Base-by-base conservation (phyloP, 2,797 vertebrate genomes). In the Thaleichthys pacificus region DNA sequence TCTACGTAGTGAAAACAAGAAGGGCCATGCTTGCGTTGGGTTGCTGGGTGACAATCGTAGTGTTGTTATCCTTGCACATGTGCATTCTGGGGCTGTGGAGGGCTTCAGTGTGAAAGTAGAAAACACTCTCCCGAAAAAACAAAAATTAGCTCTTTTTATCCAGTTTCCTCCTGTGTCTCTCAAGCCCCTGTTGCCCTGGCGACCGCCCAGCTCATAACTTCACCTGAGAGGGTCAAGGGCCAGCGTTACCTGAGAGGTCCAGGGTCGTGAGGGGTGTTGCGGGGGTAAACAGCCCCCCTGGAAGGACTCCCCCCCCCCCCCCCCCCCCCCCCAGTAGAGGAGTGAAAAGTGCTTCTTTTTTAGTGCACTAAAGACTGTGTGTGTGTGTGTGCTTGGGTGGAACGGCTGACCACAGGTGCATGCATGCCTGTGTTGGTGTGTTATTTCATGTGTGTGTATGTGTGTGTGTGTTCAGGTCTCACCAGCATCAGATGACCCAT, bases 11-110 rank as follows among this genome's bases (percentile, higher is more conserved):
- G 73, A 82, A 85, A 81, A 63, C 61, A 21, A 79, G 77, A 82
- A 79, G 80, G 82, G 85, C 94, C 95, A 93, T 95, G 94, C 94
- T 97, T 94, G 84, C 84, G 94, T 95, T 97, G 94, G 92, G 93
- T 47, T 80, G 86, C 85, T 86, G 88, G 26, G 88, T 84, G 67
- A 85, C 91, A 89, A 87, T 89, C 84, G 81, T 89, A 88, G 88
- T 77, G 71, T 91, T 87, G 84, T 90, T 89, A 84, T 96, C 95
- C 95, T 96, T 96, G 95, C 95, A 95, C 94, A 96, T 93, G 94
- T 94, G 94, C 96, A 87, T 84, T 85, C 87, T 93, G 94, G 95
- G 95, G 93, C 93, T 85, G 78, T 88, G 86, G 94, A 96, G 94
- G 94, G 93, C 95, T 95, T 95, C 95, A 94, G 94, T 89, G 89